These are phyloP conservation scores for Perodicticus potto DNA, from an alignment of 2,797 vertebrate species.

Conservation along the genomic window DNA sequence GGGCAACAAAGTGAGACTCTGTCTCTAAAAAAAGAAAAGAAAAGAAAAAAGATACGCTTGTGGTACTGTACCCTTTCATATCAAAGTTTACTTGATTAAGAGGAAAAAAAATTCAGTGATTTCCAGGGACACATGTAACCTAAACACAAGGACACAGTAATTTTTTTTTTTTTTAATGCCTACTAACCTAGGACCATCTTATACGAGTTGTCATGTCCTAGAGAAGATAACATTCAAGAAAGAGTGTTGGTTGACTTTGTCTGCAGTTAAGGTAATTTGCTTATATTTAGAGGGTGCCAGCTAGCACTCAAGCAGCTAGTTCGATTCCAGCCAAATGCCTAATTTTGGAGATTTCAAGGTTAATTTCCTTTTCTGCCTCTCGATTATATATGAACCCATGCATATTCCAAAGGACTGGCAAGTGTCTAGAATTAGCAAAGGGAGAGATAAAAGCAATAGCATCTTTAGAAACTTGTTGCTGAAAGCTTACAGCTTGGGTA, in stretches of 20 bases:
- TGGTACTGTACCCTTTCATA: neutral
- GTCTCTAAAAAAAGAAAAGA: too few species aligned
- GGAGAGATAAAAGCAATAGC: neutral
- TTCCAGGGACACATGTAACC: neutral
- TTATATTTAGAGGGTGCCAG: neutral
- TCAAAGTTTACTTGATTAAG: neutral
- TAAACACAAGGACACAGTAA: neutral
- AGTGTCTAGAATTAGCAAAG: neutral
- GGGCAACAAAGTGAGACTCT: too few species aligned
- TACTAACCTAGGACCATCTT: neutral
- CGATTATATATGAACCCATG: neutral
- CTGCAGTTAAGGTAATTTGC: neutral
- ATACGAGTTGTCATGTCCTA: neutral
- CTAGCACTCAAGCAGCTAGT: neutral
- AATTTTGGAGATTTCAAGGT: neutral
- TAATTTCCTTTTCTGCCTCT: neutral
- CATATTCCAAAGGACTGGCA: neutral
- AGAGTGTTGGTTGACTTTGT: neutral
- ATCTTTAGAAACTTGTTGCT: neutral
- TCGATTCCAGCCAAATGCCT: neutral
- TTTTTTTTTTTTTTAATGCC: constrained; percentile 1
- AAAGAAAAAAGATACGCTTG: too few species aligned
- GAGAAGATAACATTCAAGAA: neutral
- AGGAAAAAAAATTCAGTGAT: neutral
- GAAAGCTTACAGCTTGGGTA: neutral